Base-by-base conservation (phyloP, 2,888 invertebrate genomes). In the Caenorhabditis imperialis region DNA sequence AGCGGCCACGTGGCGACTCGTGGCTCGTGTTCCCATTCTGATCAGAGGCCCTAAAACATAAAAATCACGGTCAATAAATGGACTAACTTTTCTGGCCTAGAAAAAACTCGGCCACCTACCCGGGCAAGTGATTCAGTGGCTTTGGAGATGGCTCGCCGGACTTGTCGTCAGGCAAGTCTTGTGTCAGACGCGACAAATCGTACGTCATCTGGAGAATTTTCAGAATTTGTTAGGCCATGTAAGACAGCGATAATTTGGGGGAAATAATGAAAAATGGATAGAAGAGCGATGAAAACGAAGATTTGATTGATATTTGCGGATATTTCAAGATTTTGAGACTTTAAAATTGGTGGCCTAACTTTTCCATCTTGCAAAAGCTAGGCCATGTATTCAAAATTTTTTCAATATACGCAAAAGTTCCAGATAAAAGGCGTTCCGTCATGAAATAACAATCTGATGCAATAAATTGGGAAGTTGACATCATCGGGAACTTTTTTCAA, bases 181-280 rank as follows among this genome's bases (percentile, higher is more conserved):
- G 74, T 44, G 77, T 58, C 62, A 77, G 30, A 38, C 73, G 77
- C 27, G 77, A 65, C 27, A 74, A 65, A 53, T 74, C 74, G 77
- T 77, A 77, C 45, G 77, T 77, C 77, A 77, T 77, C 61, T 63
- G 48, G 27, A 67, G n/a, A n/a, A n/a, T n/a, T n/a, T n/a, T n/a
- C n/a, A n/a, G n/a, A n/a, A n/a, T n/a, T n/a, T n/a, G n/a, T n/a
- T n/a, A n/a, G n/a, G n/a, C n/a, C n/a, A n/a, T n/a, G n/a, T n/a
- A n/a, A n/a, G 12, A 25, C 23, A 16, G 16, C 16, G 6, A 4
- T 38, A 16, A 27, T 40, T n/a, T 10, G 12, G 47, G 18, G 37
- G 1, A 33, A 16, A 33, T 6, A 16, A 2, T 16, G 23, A 25
- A 14, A n/a, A n/a, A n/a, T n/a, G n/a, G n/a, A n/a, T n/a, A n/a